Base-by-base conservation (phyloP, 2,797 vertebrate genomes). In the Cygnus olor region DNA sequence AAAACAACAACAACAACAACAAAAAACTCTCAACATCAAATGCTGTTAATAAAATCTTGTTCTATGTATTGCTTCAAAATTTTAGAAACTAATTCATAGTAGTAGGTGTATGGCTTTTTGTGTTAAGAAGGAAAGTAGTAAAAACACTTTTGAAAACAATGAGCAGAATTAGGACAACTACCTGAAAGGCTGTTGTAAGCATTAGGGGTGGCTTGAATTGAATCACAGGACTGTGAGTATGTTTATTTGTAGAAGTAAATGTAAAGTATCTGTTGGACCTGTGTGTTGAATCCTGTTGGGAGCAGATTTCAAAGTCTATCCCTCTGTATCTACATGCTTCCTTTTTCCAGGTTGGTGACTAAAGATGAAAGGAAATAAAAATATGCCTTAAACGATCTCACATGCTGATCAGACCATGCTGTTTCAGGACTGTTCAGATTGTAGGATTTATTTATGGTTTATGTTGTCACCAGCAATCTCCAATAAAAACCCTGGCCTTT, bases 171-270 rank as follows among this genome's bases (percentile, higher is more conserved):
- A 93, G 83, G 60, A 66, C 86, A 72, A 84, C 53, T 88, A 95
- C 53, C 83, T 64, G 44, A 53, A 91, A 90, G 60, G 19, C 63
- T 77, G 65, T 73, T 0, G 0, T 71, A 77, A 83, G 82, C 60
- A 49, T 80, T 79, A 91, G 73, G 66, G 56, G n/a, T 91, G 70
- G 53, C 51, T 91, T 91, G 86, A 93, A 89, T 49, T 85, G 80
- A 94, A 81, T 93, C 82, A 84, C 85, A 91, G 66, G 89, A 68
- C 47, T 88, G 58, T 78, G 44, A 63, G 66, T 77, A 56, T 53
- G 63, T 94, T 96, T 96, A 82, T 95, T 86, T 94, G 93, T 93
- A 94, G 73, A 90, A 95, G 77, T 94, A 96, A 96, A 91, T 82
- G 89, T 86, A 96, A 95, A 94, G 94, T 88, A 91, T 91, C 93